These are phyloP conservation scores for Thunnus albacares DNA, from an alignment of 2,797 vertebrate genomes.

Conservation along the genomic window DNA sequence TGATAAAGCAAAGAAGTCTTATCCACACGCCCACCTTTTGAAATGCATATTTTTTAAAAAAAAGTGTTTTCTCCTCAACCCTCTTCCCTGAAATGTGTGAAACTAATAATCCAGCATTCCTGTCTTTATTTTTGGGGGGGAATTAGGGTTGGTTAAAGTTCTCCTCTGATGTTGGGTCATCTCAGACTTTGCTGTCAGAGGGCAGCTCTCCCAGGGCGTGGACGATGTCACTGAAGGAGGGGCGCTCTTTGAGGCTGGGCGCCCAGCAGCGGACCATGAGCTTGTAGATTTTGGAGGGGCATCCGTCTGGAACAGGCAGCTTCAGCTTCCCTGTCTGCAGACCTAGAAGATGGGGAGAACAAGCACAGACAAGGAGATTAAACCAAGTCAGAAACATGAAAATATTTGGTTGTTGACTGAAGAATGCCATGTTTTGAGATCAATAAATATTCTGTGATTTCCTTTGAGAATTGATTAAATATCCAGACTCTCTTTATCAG, in stretches of 20 bases:
- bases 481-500: too few species aligned
- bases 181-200: constrained; percentile 94
- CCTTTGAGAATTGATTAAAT: too few species aligned
- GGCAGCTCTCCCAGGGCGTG: constrained; percentile 89
- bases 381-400: neutral
- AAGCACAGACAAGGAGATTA: constrained; percentile 10
- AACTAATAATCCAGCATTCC: constrained; percentile 81
- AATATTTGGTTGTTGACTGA: neutral
- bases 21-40: constrained; percentile 59
- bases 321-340: constrained; percentile 91
- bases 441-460: neutral
- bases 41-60: constrained; percentile 70
- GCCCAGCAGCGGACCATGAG: constrained; percentile 96
- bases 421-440: neutral
- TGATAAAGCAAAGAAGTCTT: constrained; percentile 65
- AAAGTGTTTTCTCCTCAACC: constrained; percentile 62
- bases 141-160: constrained; percentile 37
- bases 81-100: constrained; percentile 84
- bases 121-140: constrained; percentile 64
- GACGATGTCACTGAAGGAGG: constrained; percentile 94
- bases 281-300: constrained; percentile 93
- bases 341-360: constrained; percentile 76
- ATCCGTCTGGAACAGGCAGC: constrained; percentile 90
- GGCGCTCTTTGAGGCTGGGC: constrained; percentile 94
- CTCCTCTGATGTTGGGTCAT: constrained; percentile 21